These are phyloP conservation scores for Petrolisthes cinctipes DNA, from an alignment of 2,888 invertebrate species.

Conservation along the genomic window DNA sequence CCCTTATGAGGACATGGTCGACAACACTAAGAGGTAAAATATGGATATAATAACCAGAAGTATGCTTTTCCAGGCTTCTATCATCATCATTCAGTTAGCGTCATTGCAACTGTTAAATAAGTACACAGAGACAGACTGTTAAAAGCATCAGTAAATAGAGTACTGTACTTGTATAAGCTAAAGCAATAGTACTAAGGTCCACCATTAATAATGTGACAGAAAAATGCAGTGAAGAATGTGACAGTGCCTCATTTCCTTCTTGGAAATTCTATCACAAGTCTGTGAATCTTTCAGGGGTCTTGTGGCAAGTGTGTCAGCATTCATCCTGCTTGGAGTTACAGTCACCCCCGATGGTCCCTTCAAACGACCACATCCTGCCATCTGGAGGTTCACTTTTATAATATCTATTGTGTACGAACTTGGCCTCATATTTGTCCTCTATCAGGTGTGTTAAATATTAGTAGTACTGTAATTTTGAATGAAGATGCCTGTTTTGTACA, in stretches of 20 bases:
- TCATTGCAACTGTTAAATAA: too few relatives aligned
- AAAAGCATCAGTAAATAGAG: too few relatives aligned
- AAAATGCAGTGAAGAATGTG: too few relatives aligned
- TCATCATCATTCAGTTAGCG: too few relatives aligned
- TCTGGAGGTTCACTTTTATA: conserved; percentile 74
- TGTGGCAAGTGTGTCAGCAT: conserved; percentile 70
- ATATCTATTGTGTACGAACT: conserved; percentile 74
- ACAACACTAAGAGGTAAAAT: conserved; percentile 71
- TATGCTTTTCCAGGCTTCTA: too few relatives aligned
- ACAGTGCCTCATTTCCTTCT: too few relatives aligned
- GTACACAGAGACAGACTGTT: too few relatives aligned
- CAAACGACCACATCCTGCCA: conserved; percentile 74
- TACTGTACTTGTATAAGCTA: too few relatives aligned
- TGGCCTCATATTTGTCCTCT: conserved; percentile 73
- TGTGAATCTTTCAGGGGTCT: conserved; percentile 70
- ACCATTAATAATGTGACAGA: too few relatives aligned
- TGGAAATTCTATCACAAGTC: background rate
- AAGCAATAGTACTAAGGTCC: too few relatives aligned
- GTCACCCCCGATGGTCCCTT: conserved; percentile 75
- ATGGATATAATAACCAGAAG: too few relatives aligned
- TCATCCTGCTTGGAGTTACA: conserved; percentile 72
- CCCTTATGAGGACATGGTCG: conserved; percentile 70
- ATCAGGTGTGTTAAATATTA: conserved; percentile 70
- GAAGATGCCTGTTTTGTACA: too few relatives aligned
- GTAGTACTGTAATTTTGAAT: background rate